Base-by-base conservation (phyloP, 2,113 vertebrate genomes). In the Bostrychus sinensis region DNA sequence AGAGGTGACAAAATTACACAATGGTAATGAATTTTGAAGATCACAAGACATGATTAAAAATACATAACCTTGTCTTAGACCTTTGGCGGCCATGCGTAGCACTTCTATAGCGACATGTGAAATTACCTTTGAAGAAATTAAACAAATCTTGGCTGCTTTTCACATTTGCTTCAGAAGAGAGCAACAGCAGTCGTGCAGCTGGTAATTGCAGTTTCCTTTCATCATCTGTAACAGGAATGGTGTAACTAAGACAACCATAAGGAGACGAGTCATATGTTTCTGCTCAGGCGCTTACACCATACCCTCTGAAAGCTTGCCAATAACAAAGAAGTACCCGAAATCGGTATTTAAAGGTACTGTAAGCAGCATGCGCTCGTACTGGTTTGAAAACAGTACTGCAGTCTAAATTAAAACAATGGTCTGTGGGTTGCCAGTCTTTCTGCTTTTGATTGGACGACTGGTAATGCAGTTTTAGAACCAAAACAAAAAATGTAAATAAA, bases 321-420 rank as follows among this genome's bases (percentile, higher is more conserved):
- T 34, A 41, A 60, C 42, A 10, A 7, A 64, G 54, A 78, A 46
- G 25, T 71, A 46, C 62, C 62, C n/a, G 23, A 51, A 56, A 41
- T 65, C 22, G 45, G 17, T 68, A 64, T 50, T n/a, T 41, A 56
- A 54, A 82, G n/a, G n/a, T n/a, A n/a, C n/a, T n/a, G n/a, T n/a
- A n/a, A n/a, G n/a, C n/a, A n/a, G n/a, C n/a, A n/a, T n/a, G n/a
- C n/a, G n/a, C n/a, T n/a, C n/a, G n/a, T n/a, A n/a, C n/a, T n/a
- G n/a, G n/a, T n/a, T n/a, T n/a, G n/a, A n/a, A n/a, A n/a, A n/a
- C n/a, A n/a, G n/a, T n/a, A n/a, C n/a, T n/a, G n/a, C n/a, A n/a
- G n/a, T n/a, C n/a, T n/a, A n/a, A n/a, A n/a, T n/a, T n/a, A n/a
- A n/a, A n/a, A n/a, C n/a, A n/a, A n/a, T n/a, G n/a, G n/a, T n/a